These are phyloP conservation scores for Diadophis punctatus DNA, from an alignment of 2,113 vertebrate genomes.

Conservation along the genomic window DNA sequence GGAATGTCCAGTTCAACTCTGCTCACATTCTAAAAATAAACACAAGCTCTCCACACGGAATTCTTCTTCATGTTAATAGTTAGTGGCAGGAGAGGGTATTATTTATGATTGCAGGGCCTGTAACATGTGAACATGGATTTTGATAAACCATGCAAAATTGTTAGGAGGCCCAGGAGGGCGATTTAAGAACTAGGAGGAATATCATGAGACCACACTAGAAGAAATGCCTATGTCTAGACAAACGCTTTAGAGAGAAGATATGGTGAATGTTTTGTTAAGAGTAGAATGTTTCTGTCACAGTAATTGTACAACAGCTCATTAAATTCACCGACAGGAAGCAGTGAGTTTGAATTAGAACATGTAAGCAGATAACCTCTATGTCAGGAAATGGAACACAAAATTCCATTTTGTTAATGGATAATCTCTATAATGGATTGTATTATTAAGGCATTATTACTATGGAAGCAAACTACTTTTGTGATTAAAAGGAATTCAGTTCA, in stretches of 20 bases:
- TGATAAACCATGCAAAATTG: not conserved
- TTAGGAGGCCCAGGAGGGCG: not conserved
- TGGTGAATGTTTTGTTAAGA: not conserved
- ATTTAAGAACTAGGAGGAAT: not conserved
- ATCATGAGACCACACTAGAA: not conserved
- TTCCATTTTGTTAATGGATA: not conserved
- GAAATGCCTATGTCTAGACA: not conserved
- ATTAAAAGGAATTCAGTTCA: not conserved
- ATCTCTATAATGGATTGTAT: not conserved
- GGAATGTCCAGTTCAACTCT: conserved; percentile 3
- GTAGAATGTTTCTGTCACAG: not conserved
- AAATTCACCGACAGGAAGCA: not conserved
- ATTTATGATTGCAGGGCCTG: conserved; percentile 3
- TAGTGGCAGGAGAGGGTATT: not conserved
- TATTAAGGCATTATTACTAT: not conserved
- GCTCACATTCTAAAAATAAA: conserved; percentile 26
- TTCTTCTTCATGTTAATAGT: not conserved
- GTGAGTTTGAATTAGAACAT: not conserved
- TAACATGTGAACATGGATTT: not conserved
- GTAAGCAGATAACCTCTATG: not conserved
- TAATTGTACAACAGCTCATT: not conserved
- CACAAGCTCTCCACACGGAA: not conserved
- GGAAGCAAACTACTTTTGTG: not conserved
- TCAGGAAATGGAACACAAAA: not conserved
- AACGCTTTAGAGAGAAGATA: not conserved